These are phyloP conservation scores for Halcyon senegalensis DNA, from an alignment of 2,113 vertebrate species.

Conservation along the genomic window DNA sequence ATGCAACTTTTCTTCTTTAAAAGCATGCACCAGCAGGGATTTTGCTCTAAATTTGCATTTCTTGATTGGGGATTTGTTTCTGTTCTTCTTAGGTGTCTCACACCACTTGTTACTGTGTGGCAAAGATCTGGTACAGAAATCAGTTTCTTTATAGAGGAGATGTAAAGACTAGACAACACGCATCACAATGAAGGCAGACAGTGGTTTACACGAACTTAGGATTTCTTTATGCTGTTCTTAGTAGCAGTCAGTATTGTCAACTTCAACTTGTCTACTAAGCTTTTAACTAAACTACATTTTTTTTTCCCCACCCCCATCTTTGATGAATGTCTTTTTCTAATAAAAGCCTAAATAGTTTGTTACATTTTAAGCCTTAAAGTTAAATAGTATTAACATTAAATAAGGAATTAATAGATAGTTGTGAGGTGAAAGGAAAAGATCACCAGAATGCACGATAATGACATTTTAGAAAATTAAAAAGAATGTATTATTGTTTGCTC, in stretches of 20 bases:
- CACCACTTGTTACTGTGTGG: neutral
- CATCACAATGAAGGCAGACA: neutral
- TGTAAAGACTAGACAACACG: neutral
- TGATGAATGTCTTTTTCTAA: neutral
- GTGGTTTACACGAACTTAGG: neutral
- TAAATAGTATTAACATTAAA: neutral
- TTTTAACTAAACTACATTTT: neutral
- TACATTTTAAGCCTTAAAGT: neutral
- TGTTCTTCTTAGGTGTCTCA: neutral
- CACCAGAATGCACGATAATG: neutral
- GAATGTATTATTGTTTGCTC: neutral
- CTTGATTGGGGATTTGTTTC: constrained; percentile 19
- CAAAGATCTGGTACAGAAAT: constrained; percentile 25
- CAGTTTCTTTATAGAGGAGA: neutral
- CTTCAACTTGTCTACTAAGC: neutral
- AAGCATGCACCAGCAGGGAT: neutral
- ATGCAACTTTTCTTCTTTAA: neutral
- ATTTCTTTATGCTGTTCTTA: neutral
- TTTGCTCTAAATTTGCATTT: constrained; percentile 37
- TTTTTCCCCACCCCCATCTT: neutral
- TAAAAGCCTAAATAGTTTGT: neutral
- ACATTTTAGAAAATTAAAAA: neutral
- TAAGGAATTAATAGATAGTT: neutral
- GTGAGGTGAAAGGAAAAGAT: neutral
- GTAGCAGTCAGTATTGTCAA: neutral